phyloP scores from a whole-genome alignment of 2,797 vertebrate species.

The Crenuchus spilurus region DNA sequence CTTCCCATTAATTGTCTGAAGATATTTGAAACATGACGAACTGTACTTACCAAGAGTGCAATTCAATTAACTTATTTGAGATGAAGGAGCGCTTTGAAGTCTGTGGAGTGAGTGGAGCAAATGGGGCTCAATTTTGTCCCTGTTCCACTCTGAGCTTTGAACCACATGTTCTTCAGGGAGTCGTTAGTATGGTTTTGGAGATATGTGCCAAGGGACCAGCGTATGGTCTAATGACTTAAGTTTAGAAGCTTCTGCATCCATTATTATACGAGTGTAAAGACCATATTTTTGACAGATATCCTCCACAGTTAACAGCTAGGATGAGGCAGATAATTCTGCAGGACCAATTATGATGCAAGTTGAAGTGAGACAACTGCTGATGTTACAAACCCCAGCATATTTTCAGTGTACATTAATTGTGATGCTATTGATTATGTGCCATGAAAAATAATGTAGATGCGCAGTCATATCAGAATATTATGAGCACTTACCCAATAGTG shows the following conservation, averaged over 20 bases:
- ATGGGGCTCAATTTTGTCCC: conserved; percentile 36
- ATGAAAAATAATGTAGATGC: no score
- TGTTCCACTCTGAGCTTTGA: conserved; percentile 34
- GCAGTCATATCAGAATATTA: no score
- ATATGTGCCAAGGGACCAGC: conserved; percentile 1
- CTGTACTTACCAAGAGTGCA: conserved; percentile 50
- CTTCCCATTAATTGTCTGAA: conserved; percentile 25
- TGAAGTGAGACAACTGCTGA: no score
- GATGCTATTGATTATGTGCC: no score
- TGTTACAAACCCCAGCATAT: no score
- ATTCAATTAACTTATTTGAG: conserved; percentile 56
- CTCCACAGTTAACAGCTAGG: conserved; percentile 8
- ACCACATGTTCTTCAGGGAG: conserved; percentile 41
- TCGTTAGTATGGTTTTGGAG: conserved; percentile 38
- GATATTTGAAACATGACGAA: conserved; percentile 32
- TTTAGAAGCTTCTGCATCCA: conserved; percentile 29
- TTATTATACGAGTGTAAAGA: conserved; percentile 8
- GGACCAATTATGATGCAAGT: no score
- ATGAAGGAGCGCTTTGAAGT: conserved; percentile 57
- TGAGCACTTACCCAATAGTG: no score
- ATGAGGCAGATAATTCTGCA: no score
- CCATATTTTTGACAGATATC: conserved; percentile 16
- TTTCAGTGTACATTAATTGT: no score
- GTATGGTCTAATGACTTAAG: conserved; percentile 19
- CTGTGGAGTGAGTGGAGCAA: conserved; percentile 33